Conservation (phyloP, 2,113 vertebrate species). For the Coracopsis vasa region DNA sequence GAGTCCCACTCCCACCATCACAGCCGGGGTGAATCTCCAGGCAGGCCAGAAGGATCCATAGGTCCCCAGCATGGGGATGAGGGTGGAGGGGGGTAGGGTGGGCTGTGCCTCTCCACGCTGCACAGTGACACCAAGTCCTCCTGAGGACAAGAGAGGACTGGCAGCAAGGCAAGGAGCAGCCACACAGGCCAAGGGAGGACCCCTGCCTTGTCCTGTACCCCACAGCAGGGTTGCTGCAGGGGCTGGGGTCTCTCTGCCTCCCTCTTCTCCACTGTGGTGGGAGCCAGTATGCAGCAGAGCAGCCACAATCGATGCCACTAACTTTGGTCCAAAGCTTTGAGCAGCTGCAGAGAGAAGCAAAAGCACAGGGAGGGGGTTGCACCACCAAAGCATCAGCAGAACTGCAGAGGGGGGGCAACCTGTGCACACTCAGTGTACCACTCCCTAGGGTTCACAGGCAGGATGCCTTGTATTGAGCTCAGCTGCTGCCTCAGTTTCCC, state of each 20-base stretch:
- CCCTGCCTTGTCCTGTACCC: background rate
- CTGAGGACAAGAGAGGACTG: background rate
- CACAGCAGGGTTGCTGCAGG: background rate
- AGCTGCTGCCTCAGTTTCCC: conserved; percentile 7
- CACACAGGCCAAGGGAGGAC: background rate
- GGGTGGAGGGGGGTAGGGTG: background rate
- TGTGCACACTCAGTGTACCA: background rate
- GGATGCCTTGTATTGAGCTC: background rate
- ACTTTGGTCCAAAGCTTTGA: background rate
- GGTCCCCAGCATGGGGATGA: background rate
- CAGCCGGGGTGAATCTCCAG: background rate
- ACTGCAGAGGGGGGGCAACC: background rate
- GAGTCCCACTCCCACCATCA: background rate
- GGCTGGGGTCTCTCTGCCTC: background rate
- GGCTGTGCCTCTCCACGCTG: background rate
- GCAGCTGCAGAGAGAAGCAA: fast-evolving
- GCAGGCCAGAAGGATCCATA: background rate
- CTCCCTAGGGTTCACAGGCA: background rate
- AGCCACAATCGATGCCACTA: fast-evolving
- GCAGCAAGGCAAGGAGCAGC: background rate
- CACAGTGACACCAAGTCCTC: background rate
- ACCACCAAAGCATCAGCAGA: background rate
- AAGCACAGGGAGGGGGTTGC: background rate
- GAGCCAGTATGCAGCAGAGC: background rate
- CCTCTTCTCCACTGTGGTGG: fast-evolving